Percentiles rank a stretch among this genome's conserved stretches.
These are phyloP conservation scores for Vanessa cardui DNA, from an alignment of 2,888 invertebrate genomes.

Conservation along the genomic window DNA sequence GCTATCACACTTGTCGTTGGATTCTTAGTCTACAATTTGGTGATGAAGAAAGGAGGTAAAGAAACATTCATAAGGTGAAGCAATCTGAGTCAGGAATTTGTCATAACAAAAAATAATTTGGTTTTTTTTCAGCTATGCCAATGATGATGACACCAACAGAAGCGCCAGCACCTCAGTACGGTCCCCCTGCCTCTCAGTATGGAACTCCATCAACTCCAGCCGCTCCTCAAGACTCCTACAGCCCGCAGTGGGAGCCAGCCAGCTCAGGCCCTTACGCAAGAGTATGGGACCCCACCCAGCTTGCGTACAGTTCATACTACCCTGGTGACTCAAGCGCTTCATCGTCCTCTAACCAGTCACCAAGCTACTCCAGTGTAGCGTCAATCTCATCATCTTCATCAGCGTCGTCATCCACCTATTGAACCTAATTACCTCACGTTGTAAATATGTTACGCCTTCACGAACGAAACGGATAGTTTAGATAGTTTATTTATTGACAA, in stretches of 20 bases:
- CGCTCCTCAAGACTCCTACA: conserved; percentile 88
- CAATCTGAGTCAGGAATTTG: not conserved
- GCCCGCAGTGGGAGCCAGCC: conserved; percentile 87
- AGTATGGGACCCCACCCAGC: conserved; percentile 88
- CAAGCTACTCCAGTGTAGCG: conserved; percentile 76
- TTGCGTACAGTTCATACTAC: conserved; percentile 88
- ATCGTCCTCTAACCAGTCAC: conserved; percentile 81
- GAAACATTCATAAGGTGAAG: not conserved
- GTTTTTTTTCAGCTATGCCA: conserved; percentile 83
- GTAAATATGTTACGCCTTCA: conserved; percentile 54
- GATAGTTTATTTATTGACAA: conserved; percentile 73
- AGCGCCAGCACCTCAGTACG: conserved; percentile 85
- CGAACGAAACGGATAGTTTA: conserved; percentile 71
- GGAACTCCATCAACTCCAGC: conserved; percentile 78
- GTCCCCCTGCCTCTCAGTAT: conserved; percentile 85
- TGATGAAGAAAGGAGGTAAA: conserved; percentile 88
- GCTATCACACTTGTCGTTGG: conserved; percentile 91
- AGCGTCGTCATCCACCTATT: conserved; percentile 62
- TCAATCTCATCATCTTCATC: conserved; percentile 69
- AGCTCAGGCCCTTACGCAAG: conserved; percentile 90
- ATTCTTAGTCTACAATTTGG: conserved; percentile 89
- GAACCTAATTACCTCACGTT: conserved; percentile 57
- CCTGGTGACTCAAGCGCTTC: conserved; percentile 84
- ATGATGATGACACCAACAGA: conserved; percentile 86
- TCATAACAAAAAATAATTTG: not conserved